Conservation (phyloP, 2,797 vertebrate genomes). For the Ctenosaura bakeri region DNA sequence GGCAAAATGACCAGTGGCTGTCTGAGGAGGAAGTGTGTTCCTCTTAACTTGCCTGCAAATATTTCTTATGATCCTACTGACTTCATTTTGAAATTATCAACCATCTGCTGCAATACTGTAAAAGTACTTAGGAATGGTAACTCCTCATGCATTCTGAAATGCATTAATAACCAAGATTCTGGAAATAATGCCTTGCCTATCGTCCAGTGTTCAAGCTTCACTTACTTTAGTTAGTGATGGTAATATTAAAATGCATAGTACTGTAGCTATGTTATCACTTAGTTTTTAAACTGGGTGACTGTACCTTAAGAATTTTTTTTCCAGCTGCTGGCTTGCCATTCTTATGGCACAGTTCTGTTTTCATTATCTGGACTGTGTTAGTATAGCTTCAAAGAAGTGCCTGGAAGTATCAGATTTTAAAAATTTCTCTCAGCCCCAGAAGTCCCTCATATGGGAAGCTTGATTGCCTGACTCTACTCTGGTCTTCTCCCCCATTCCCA, state of each 20-base stretch:
- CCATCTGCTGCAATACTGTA: slow-evolving; percentile 71
- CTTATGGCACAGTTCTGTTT: not conserved
- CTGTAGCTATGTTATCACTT: too few species aligned
- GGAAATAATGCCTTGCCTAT: not conserved
- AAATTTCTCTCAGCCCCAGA: not conserved
- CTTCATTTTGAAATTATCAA: slow-evolving; percentile 66
- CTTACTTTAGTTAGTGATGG: too few species aligned
- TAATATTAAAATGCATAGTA: too few species aligned
- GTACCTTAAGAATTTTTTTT: not conserved
- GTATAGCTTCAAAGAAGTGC: too few species aligned
- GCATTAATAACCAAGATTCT: not conserved
- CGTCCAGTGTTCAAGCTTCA: not conserved
- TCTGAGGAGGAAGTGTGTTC: too few species aligned
- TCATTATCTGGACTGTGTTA: not conserved
- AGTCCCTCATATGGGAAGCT: not conserved
- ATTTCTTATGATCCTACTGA: too few species aligned
- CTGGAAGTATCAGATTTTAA: not conserved
- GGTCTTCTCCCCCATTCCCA: not conserved
- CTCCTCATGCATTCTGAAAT: not conserved
- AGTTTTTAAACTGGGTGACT: not conserved
- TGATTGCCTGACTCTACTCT: not conserved
- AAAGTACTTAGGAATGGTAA: slow-evolving; percentile 23
- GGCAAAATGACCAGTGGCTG: not conserved
- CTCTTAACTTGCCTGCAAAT: not conserved
- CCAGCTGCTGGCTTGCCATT: not conserved